These are phyloP conservation scores for Philhelius pedissequus DNA, from an alignment of 2,888 invertebrate genomes.

Conservation along the genomic window DNA sequence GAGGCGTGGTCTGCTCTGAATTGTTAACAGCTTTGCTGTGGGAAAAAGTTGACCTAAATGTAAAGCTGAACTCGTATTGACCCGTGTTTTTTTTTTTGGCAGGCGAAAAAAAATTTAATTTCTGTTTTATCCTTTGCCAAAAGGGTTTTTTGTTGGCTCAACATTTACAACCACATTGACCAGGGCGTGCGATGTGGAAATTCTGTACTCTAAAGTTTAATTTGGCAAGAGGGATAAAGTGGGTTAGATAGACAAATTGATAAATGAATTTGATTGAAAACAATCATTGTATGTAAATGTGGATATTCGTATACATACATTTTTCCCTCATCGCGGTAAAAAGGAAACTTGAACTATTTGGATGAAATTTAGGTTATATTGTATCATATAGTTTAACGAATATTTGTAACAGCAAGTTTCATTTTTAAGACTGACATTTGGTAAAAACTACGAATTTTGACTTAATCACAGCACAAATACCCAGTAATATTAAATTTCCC, in stretches of 20 bases:
- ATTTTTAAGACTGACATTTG: no score
- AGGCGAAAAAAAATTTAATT: constrained; percentile 10
- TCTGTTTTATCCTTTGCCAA: neutral
- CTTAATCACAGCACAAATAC: no score
- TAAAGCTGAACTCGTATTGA: neutral
- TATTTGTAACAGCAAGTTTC: no score
- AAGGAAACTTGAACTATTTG: no score
- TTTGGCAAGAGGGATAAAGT: neutral
- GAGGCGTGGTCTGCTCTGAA: constrained; percentile 69
- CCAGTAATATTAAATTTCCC: no score
- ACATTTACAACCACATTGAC: neutral
- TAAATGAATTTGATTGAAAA: neutral
- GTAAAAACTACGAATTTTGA: no score
- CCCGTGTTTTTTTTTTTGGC: constrained; percentile 41
- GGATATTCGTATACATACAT: no score
- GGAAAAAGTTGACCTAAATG: constrained; percentile 33
- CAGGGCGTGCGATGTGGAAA: neutral
- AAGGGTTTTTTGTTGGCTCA: constrained; percentile 30
- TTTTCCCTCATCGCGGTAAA: no score
- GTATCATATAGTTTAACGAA: no score
- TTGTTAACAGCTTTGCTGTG: neutral
- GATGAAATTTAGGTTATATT: no score
- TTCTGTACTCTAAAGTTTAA: neutral
- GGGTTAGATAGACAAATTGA: neutral
- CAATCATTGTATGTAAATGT: no score